phyloP scores from a whole-genome alignment of 1,140 invertebrate species.

The Thaumatotibia leucotreta region DNA sequence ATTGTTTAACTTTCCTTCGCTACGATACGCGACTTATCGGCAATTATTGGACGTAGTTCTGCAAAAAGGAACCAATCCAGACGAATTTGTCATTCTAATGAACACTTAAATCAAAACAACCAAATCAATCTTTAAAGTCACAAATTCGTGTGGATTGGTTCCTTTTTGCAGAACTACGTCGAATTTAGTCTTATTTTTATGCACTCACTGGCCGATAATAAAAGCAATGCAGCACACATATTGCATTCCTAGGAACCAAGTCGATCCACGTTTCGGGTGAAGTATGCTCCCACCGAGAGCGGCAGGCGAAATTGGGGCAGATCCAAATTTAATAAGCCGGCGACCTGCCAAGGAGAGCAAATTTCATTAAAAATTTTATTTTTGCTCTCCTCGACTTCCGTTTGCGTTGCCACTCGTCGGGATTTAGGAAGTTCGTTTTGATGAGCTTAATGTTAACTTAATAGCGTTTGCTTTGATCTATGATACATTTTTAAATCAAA shows the following conservation, averaged over 20 bases:
- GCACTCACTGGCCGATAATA: background rate
- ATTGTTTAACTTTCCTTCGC: no score
- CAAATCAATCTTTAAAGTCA: no score
- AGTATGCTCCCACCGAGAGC: background rate
- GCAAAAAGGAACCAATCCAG: no score
- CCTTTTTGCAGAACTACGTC: no score
- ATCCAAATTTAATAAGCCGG: background rate
- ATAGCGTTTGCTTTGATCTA: background rate
- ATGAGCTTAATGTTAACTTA: background rate
- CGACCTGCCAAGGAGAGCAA: background rate
- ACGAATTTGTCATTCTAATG: no score
- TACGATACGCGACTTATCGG: no score
- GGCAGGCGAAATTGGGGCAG: background rate
- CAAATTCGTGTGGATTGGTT: no score
- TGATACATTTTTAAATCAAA: background rate
- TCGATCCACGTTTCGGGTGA: no score
- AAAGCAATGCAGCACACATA: background rate
- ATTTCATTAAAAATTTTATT: background rate
- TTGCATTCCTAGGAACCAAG: no score
- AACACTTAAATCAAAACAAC: no score
- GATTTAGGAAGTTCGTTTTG: background rate
- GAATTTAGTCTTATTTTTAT: no score
- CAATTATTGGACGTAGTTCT: no score
- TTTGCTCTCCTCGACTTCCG: background rate
- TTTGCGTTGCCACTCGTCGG: background rate